These are phyloP conservation scores for Thermophis baileyi DNA, from an alignment of 2,113 vertebrate genomes.

Conservation along the genomic window DNA sequence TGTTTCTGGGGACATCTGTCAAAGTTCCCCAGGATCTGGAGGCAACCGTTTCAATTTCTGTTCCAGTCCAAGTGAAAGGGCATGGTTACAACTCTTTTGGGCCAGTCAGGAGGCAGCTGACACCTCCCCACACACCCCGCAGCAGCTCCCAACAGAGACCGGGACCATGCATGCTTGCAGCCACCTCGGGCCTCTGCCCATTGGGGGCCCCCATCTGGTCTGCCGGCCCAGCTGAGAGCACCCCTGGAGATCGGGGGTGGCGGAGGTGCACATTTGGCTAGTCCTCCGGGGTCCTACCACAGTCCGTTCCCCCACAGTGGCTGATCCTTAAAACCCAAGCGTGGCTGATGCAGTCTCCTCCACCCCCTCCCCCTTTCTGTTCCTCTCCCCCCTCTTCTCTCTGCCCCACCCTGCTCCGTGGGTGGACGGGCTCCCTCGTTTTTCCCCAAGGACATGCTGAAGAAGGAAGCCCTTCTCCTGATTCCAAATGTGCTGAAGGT, in stretches of 20 bases:
- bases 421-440: not conserved
- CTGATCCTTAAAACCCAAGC: conserved; percentile 9
- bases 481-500: conserved; percentile 98
- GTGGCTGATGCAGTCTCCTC: not conserved
- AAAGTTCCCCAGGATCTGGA: not conserved
- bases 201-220: not conserved
- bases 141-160: not conserved
- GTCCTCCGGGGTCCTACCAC: accelerated
- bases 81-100: too few species aligned
- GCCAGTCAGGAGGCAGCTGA: not conserved
- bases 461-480: conserved; percentile 95
- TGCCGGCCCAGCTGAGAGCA: not conserved
- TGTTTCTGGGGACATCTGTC: not conserved
- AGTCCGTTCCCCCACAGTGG: conserved; percentile 7
- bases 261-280: not conserved
- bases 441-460: conserved; percentile 89
- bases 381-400: not conserved
- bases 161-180: not conserved
- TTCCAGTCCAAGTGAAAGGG: not conserved
- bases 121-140: not conserved
- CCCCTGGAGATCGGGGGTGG: not conserved
- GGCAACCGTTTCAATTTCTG: not conserved
- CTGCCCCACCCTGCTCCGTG: not conserved
- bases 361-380: not conserved
- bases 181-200: not conserved